Evolutionary conservation across 2,888 invertebrate genomes (phyloP), one percentile per base, ranked within the genome.

Genomic region (Mycalesis mineus): DNA sequence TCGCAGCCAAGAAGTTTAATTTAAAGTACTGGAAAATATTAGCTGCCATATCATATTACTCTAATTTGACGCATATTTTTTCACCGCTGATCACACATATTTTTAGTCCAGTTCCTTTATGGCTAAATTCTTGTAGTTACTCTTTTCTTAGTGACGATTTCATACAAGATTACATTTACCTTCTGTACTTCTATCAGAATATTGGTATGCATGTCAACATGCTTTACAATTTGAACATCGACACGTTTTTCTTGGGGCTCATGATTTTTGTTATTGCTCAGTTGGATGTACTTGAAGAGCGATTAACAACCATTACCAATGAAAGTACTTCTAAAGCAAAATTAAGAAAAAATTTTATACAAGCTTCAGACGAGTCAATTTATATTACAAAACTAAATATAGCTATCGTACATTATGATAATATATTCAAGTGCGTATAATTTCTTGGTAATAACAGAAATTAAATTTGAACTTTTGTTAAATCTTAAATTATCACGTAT

Each of bases 231-330:
- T 5, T 84, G 0, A 79, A 77, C 57, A 71, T 80, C 22, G 81
- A 85, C 54, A 68, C 77, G 1, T 82, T 81, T 60, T 71, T 84
- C 41, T 55, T 78, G 65, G 83, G 83, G 2, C 41, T 83, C 0
- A 67, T 82, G 68, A 66, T 78, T 61, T 71, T 80, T n/a, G 62
- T 65, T 0, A 79, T 80, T 61, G 81, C 82, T 2, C 83, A 85
- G 52, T 63, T 84, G 13, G 77, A 80, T 17, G 68, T 84, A n/a
- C 65, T 85, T n/a, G 71, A 76, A 54, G 59, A 69, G 3, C 79
- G 78, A 15, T 58, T 85, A 13, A 65, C 71, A 31, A 74, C 59
- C 42, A 57, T 80, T n/a, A 74, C 77, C 5, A 64, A 70, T 22
- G 33, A 52, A 31, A 13, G 7, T 49, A 15, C 40, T 15, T 7